A percentile compares a stretch with the other conserved stretches of the same genome.
phyloP scores from a whole-genome alignment of 2,113 vertebrate species.

The Rhineura floridana region DNA sequence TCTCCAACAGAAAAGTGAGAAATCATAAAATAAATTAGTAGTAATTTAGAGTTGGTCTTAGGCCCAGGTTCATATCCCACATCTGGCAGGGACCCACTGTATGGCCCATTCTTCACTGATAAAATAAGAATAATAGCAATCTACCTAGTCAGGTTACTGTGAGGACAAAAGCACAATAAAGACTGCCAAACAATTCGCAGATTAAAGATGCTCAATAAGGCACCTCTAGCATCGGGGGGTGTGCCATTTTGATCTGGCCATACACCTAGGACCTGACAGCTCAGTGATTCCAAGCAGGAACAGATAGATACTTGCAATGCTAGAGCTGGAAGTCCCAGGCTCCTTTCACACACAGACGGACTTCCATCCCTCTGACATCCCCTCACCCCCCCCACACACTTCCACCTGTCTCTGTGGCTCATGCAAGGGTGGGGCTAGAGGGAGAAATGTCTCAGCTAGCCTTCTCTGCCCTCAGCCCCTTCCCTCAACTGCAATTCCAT shows the following conservation, averaged over 20 bases:
- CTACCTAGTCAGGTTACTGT: not conserved
- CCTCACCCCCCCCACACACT: not conserved
- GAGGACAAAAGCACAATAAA: not conserved
- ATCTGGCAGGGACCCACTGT: not conserved
- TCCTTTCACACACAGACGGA: not conserved
- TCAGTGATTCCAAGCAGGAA: not conserved
- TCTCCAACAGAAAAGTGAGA: not conserved
- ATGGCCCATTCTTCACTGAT: not conserved
- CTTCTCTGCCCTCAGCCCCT: not conserved
- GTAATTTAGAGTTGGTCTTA: not conserved
- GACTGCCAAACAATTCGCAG: not conserved
- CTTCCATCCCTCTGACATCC: not conserved
- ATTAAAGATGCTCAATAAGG: not conserved
- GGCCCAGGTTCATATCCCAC: not conserved
- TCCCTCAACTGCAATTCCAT: not conserved
- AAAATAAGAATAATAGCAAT: not conserved
- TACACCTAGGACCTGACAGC: not conserved
- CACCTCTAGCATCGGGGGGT: no score
- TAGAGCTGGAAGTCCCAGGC: no score
- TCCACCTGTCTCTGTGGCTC: slow-evolving; percentile 29
- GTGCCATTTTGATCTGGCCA: not conserved
- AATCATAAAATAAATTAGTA: not conserved
- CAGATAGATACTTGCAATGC: not conserved
- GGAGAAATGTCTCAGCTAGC: slow-evolving; percentile 1
- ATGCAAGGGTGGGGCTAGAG: not conserved